Evolutionary conservation across 2,888 invertebrate species (phyloP).

Genomic region (Dugesia japonica): DNA sequence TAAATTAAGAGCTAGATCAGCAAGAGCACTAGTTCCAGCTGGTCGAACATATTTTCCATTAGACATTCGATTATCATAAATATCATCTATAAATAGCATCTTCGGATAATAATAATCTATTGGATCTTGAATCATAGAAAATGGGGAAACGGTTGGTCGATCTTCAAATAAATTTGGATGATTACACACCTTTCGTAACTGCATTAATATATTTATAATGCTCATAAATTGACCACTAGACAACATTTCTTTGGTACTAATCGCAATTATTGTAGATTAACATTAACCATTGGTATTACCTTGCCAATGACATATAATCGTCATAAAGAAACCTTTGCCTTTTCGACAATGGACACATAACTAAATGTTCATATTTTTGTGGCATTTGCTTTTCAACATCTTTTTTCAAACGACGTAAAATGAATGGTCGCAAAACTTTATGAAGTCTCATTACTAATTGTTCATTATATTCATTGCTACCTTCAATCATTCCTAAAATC

Average conservation of each 20-base stretch:
- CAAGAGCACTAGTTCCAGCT: slow-evolving; percentile 39
- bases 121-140: slow-evolving; percentile 56
- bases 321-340: slow-evolving; percentile 90
- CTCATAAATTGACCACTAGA: slow-evolving; percentile 77
- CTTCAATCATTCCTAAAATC: slow-evolving; percentile 79
- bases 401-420: slow-evolving; percentile 71
- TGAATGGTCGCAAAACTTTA: slow-evolving; percentile 78
- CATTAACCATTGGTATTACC: not conserved
- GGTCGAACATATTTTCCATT: slow-evolving; percentile 44
- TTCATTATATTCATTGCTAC: slow-evolving; percentile 74
- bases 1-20: slow-evolving; percentile 57
- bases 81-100: slow-evolving; percentile 58
- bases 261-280: slow-evolving; percentile 28
- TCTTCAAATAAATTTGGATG: slow-evolving; percentile 95
- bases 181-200: slow-evolving; percentile 86
- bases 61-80: slow-evolving; percentile 52
- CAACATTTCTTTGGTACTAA: slow-evolving; percentile 76
- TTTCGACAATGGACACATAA: slow-evolving; percentile 79
- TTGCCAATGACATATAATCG: slow-evolving; percentile 87
- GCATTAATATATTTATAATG: slow-evolving; percentile 90
- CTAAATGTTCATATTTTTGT: slow-evolving; percentile 80
- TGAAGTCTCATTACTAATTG: slow-evolving; percentile 70
- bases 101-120: slow-evolving; percentile 55
- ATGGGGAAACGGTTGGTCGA: slow-evolving; percentile 78
- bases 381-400: slow-evolving; percentile 96